These are phyloP conservation scores for Oostethus manadensis DNA, from an alignment of 2,113 vertebrate species.

Conservation along the genomic window DNA sequence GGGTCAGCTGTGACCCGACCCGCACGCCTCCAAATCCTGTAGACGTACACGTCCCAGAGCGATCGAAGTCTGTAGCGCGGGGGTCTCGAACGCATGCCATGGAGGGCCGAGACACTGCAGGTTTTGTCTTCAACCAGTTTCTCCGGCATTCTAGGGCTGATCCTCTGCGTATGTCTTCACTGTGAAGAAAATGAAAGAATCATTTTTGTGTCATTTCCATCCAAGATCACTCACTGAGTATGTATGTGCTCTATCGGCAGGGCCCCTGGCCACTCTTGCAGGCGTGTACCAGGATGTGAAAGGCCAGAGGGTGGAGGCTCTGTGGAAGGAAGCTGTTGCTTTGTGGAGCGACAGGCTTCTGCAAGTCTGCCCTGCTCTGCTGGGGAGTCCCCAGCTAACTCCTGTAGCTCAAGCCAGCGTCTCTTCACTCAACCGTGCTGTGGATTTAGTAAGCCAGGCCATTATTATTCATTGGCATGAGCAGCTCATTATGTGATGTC, in stretches of 20 bases:
- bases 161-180: too few species aligned
- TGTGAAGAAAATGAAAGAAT: too few species aligned
- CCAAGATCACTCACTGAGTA: neutral
- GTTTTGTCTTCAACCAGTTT: too few species aligned
- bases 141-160: too few species aligned
- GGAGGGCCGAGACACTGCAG: too few species aligned
- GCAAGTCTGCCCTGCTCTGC: conserved; percentile 61
- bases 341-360: conserved; percentile 56
- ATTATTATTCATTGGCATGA: neutral
- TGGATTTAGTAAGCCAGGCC: conserved; percentile 71
- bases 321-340: conserved; percentile 70
- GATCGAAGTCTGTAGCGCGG: too few species aligned
- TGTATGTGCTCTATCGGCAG: conserved; percentile 46
- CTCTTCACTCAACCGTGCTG: conserved; percentile 27
- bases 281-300: conserved; percentile 81
- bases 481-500: neutral
- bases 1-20: too few species aligned
- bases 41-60: too few species aligned
- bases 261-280: conserved; percentile 76
- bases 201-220: neutral
- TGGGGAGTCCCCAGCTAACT: conserved; percentile 67
- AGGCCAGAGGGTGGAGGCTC: conserved; percentile 65
- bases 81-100: too few species aligned
- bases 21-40: too few species aligned
- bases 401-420: conserved; percentile 59